Evolutionary conservation across 2,797 vertebrate genomes (phyloP).

Genomic region (Limnodromus scolopaceus): DNA sequence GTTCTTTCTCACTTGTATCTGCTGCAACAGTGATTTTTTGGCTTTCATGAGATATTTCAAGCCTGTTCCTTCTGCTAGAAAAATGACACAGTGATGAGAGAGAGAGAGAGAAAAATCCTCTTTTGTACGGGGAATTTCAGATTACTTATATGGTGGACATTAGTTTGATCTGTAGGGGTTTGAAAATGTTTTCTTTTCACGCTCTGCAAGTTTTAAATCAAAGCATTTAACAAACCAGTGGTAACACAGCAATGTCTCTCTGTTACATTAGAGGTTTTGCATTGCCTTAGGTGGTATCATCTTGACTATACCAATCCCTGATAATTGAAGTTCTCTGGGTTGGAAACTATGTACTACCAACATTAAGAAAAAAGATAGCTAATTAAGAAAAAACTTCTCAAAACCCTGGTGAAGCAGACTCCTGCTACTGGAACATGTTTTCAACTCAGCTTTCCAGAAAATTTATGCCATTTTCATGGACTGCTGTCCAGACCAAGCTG

Average conservation of each 20-base stretch:
- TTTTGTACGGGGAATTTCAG: neutral
- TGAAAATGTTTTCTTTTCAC: neutral
- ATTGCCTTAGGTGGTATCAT: neutral
- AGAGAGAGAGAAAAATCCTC: neutral
- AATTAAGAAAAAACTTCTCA: neutral
- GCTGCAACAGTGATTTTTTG: neutral
- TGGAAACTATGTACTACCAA: neutral
- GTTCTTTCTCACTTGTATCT: neutral
- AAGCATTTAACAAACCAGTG: neutral
- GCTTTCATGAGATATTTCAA: neutral
- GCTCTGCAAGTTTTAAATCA: neutral
- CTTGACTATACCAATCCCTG: neutral
- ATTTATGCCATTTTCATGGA: fast-evolving
- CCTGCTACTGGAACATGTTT: neutral
- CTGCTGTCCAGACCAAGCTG: neutral
- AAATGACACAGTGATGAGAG: neutral
- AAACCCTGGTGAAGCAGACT: neutral
- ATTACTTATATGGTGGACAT: neutral
- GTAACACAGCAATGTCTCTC: neutral
- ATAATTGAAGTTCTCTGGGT: neutral
- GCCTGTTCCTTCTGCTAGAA: neutral
- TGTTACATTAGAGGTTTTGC: neutral
- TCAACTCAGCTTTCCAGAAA: neutral
- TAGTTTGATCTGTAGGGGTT: neutral
- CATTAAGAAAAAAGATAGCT: neutral